A percentile compares a stretch with the other conserved stretches of the same genome.
Evolutionary conservation across 2,797 vertebrate species (phyloP).

Genomic region (Sebastiscus tertius): DNA sequence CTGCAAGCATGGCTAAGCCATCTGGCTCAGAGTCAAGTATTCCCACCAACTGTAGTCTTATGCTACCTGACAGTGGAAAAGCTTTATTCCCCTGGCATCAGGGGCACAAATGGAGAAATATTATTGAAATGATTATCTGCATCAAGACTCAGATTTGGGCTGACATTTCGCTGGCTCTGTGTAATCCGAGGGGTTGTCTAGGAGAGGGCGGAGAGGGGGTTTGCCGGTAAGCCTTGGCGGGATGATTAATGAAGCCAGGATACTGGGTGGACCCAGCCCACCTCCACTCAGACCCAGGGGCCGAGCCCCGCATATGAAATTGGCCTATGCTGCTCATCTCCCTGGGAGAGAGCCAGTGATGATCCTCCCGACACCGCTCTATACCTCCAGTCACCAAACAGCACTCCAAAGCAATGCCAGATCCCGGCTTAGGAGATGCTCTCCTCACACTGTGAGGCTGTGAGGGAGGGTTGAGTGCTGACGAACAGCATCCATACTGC

Average conservation of each 20-base stretch:
- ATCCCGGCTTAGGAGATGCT: conserved; percentile 71
- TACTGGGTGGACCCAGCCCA: conserved; percentile 95
- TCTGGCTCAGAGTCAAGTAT: conserved; percentile 99
- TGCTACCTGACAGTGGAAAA: conserved; percentile 99
- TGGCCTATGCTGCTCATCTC: conserved; percentile 84
- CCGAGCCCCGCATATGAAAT: conserved; percentile 93
- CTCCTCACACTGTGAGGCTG: conserved; percentile 48
- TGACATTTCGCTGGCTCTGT: conserved; percentile 99
- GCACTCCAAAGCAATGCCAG: conserved; percentile 70
- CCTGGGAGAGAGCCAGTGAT: conserved; percentile 82
- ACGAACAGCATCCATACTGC: conserved; percentile 48
- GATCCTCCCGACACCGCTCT: conserved; percentile 68
- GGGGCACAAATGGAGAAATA: conserved; percentile 99
- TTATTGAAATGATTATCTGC: conserved; percentile 99
- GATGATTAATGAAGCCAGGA: conserved; percentile 99
- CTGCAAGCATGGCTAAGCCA: conserved; percentile 98
- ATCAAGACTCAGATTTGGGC: conserved; percentile 99
- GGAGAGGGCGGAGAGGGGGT: conserved; percentile 91
- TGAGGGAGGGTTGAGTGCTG: conserved; percentile 37
- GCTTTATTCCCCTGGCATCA: conserved; percentile 98
- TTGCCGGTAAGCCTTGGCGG: conserved; percentile 94
- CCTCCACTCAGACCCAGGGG: conserved; percentile 96
- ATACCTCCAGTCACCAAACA: conserved; percentile 70
- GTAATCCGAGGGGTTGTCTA: conserved; percentile 99
- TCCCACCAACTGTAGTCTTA: conserved; percentile 99